Evolutionary conservation across 2,888 invertebrate species (phyloP).

Genomic region (Archaeoteleia sp.): DNA sequence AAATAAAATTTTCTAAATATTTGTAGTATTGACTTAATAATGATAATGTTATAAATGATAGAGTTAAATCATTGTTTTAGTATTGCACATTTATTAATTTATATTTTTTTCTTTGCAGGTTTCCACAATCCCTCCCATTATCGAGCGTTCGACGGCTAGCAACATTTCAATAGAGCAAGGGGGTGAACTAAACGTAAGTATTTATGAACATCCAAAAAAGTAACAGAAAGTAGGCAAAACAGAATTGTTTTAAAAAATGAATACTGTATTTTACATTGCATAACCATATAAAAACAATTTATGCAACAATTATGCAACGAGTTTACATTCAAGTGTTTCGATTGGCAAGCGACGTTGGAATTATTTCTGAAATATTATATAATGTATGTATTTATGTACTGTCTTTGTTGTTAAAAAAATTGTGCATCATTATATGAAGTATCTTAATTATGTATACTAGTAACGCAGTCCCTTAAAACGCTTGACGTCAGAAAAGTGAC

Average conservation of each 20-base stretch:
- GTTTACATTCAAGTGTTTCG: conserved; percentile 3
- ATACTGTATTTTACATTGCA: not conserved
- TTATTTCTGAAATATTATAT: conserved; percentile 26
- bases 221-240: too few relatives aligned
- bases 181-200: conserved; percentile 69
- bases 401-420: too few relatives aligned
- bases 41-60: too few relatives aligned
- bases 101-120: conserved; percentile 58
- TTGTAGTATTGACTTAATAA: too few relatives aligned
- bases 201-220: too few relatives aligned
- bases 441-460: too few relatives aligned
- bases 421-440: too few relatives aligned
- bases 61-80: not conserved
- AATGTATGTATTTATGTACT: too few relatives aligned
- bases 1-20: too few relatives aligned
- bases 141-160: conserved; percentile 71
- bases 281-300: conserved; percentile 7
- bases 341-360: conserved; percentile 11
- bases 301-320: conserved; percentile 31
- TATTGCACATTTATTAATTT: not conserved
- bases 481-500: too few relatives aligned
- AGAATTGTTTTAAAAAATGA: not conserved
- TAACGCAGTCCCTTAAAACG: too few relatives aligned
- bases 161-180: conserved; percentile 73
- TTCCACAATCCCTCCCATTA: conserved; percentile 72